Evolutionary conservation across 1,140 invertebrate genomes (phyloP).

Genomic region (Drosophila simulans): DNA sequence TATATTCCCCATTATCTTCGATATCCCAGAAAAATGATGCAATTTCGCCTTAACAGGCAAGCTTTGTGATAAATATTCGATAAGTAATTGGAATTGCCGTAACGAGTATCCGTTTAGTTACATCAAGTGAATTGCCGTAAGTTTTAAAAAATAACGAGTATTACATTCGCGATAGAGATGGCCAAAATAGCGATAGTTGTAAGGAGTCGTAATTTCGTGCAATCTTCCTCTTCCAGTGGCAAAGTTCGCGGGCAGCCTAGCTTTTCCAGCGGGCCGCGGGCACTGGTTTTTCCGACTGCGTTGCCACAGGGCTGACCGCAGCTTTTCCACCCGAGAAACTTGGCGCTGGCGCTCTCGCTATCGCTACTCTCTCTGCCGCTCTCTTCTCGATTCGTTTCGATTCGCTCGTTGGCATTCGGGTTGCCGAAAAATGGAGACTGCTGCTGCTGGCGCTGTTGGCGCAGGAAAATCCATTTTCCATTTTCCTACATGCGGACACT

Average conservation of each 20-base stretch:
- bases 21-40: too few species aligned
- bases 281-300: conserved; percentile 1
- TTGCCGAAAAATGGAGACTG: not conserved
- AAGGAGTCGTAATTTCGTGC: not conserved
- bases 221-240: conserved; percentile 3
- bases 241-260: not conserved
- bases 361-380: not conserved
- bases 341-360: conserved; percentile 3
- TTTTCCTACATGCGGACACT: conserved; percentile 63
- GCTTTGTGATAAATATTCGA: too few species aligned
- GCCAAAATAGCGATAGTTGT: not conserved
- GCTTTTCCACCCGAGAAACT: conserved; percentile 6
- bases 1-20: too few species aligned
- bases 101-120: too few species aligned
- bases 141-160: not conserved
- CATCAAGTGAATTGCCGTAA: not conserved
- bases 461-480: conserved; percentile 71
- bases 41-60: too few species aligned
- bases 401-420: not conserved
- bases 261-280: conserved; percentile 5
- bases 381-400: not conserved
- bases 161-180: not conserved
- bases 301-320: conserved; percentile 7
- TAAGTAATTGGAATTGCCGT: too few species aligned
- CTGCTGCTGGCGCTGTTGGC: conserved; percentile 5